Percentiles rank a stretch among this genome's conserved stretches.
Conservation (phyloP, 2,113 vertebrate genomes). For the Eira barbara region DNA sequence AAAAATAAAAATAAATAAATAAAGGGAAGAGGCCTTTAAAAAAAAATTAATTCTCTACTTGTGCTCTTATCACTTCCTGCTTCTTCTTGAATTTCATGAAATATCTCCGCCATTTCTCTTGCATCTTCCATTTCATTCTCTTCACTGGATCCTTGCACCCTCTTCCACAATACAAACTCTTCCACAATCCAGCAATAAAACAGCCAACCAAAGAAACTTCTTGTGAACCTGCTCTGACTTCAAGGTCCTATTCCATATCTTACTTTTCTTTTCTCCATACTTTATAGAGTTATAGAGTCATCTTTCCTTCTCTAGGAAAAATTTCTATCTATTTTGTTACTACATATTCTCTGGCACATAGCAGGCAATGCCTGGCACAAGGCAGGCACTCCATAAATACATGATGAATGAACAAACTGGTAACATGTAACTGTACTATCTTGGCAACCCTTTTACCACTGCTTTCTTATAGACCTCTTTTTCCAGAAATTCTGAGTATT, state of each 20-base stretch:
- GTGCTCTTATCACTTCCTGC: background rate
- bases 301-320: background rate
- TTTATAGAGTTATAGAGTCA: background rate
- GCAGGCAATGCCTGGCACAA: background rate
- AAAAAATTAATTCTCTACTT: background rate
- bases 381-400: background rate
- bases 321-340: background rate
- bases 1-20: no score
- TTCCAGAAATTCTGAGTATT: background rate
- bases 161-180: background rate
- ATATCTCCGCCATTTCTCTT: background rate
- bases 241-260: background rate
- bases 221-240: background rate
- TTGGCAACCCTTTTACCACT: background rate
- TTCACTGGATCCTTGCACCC: background rate
- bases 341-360: background rate
- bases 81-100: background rate
- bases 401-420: background rate
- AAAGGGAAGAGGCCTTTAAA: no score
- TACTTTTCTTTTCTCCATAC: background rate
- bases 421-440: background rate
- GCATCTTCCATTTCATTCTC: background rate
- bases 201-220: background rate
- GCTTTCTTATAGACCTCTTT: background rate
- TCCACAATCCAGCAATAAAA: background rate